Evolutionary conservation across 2,113 vertebrate genomes (phyloP).

Genomic region (Mionectes macconnelli): DNA sequence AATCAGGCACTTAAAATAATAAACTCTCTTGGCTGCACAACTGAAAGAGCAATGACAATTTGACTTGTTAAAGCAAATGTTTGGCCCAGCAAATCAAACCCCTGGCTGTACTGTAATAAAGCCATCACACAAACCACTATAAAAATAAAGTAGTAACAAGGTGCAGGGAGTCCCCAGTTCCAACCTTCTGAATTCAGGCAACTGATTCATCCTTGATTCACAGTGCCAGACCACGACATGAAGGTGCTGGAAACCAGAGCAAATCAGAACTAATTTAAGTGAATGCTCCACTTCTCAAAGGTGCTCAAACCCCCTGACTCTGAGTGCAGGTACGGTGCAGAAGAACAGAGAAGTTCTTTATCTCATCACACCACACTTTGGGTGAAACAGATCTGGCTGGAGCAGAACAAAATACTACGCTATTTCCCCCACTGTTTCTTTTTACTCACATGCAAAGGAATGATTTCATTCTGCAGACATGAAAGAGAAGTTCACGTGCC

Average conservation of each 20-base stretch:
- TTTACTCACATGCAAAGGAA: neutral
- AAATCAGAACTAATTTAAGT: neutral
- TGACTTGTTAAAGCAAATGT: slow-evolving; percentile 40
- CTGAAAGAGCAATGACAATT: slow-evolving; percentile 46
- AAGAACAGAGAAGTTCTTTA: neutral
- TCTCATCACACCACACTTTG: neutral
- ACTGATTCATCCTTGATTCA: neutral
- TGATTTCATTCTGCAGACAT: neutral
- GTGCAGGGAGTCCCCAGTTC: neutral
- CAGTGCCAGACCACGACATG: fast-evolving
- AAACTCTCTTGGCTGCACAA: slow-evolving; percentile 1
- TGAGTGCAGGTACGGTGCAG: neutral
- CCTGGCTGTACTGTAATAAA: neutral
- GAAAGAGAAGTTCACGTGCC: neutral
- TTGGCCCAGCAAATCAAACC: slow-evolving; percentile 32
- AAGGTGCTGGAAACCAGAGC: neutral
- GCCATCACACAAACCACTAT: slow-evolving; percentile 4
- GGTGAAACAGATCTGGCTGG: neutral
- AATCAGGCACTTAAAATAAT: slow-evolving; percentile 48
- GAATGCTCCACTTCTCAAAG: neutral
- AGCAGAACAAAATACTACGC: neutral
- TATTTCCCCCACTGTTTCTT: neutral
- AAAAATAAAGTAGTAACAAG: slow-evolving; percentile 26
- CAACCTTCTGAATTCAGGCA: neutral
- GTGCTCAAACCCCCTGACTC: neutral